Base-by-base conservation (phyloP, 2,888 invertebrate species). In the Cosmia pyralina region DNA sequence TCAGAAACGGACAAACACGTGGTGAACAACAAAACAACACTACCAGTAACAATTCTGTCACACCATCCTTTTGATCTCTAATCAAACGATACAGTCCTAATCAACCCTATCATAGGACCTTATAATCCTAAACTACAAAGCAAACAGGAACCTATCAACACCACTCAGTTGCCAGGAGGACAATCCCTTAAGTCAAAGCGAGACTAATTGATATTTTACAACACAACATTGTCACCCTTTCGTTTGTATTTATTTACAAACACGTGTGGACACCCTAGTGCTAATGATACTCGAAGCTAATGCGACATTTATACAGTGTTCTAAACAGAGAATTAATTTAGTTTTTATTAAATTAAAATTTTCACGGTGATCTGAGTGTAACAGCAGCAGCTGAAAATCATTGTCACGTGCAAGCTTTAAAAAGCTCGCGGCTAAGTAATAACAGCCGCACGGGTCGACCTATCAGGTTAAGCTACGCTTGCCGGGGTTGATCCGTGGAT, bases 141-240 rank as follows among this genome's bases (percentile, higher is more conserved):
- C 34, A 75, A 81, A 74, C 67, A 75, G 22, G 38, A 62, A 75
- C 52, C 72, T 64, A 74, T 75, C 76, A 75, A 76, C 65, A 66
- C 52, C 76, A 65, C 60, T 62, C 70, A 66, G 69, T 53, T 60
- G 58, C 63, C 75, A 77, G 69, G 58, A 71, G 69, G 58, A 71
- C 63, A 71, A 63, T 75, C 72, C 58, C 69, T 62, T 69, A 68
- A 77, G 69, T 74, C 77, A 59, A 70, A 83, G 79, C 79, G 81
- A 34, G 75, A 79, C 87, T 48, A 87, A 87, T 87, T 77, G 72
- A 83, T 86, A 76, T 85, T 81, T 81, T 72, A 79, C 82, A 86
- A 81, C 80, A 82, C 65, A 69, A 70, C 59, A 72, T 73, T 88
- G 88, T 88, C 83, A 88, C 88, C 88, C 88, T 86, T 88, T 87